Conservation (phyloP, 2,113 vertebrate genomes). For the Nymphicus hollandicus region DNA sequence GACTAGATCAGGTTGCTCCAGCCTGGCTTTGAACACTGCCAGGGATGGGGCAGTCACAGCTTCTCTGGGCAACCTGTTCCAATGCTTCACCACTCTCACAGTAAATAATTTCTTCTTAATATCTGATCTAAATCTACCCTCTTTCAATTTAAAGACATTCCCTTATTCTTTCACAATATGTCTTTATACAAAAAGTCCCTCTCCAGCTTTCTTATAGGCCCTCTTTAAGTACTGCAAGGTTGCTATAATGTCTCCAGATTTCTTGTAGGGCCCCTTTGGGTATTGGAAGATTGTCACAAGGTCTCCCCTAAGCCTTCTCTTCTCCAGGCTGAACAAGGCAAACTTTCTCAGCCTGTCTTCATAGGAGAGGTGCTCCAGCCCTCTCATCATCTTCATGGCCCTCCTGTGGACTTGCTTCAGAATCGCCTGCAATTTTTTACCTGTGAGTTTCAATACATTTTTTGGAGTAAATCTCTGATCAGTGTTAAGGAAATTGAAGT, state of each 20-base stretch:
- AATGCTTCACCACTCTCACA: background rate
- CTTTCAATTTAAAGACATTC: background rate
- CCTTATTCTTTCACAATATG: background rate
- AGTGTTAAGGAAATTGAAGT: background rate
- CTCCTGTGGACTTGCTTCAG: rapidly evolving
- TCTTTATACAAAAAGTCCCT: background rate
- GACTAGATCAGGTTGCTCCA: background rate
- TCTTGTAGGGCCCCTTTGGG: background rate
- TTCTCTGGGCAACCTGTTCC: background rate
- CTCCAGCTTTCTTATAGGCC: background rate
- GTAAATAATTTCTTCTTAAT: background rate
- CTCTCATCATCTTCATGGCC: background rate
- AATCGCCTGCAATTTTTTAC: background rate
- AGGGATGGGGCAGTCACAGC: background rate
- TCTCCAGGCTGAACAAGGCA: background rate
- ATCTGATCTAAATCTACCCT: background rate
- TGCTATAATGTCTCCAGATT: background rate
- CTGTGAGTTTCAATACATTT: background rate
- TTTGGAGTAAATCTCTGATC: background rate
- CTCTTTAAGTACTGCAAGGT: background rate
- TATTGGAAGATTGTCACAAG: background rate
- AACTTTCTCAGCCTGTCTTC: background rate
- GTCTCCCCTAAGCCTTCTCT: background rate
- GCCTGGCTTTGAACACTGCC: background rate
- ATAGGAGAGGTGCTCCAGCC: background rate